These are phyloP conservation scores for Tolypeutes matacus DNA, from an alignment of 2,797 vertebrate genomes.

Conservation along the genomic window DNA sequence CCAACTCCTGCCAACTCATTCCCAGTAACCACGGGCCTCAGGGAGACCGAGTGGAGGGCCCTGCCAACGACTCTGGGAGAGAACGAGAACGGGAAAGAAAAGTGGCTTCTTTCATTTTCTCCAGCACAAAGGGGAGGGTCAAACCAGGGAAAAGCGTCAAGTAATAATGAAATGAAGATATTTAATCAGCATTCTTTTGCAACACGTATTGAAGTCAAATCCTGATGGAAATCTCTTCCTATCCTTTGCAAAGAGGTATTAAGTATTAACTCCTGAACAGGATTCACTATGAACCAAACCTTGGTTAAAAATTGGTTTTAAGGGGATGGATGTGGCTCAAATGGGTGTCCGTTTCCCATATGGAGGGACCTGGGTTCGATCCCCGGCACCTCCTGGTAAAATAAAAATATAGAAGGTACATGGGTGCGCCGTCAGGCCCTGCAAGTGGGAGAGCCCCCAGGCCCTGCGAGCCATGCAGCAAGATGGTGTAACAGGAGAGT, in stretches of 20 bases:
- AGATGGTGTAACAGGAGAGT: no score
- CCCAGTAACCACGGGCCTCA: neutral
- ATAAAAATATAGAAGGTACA: no score
- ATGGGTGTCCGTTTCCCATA: no score
- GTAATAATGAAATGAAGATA: slow-evolving; percentile 43
- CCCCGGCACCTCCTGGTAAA: no score
- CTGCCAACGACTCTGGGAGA: neutral
- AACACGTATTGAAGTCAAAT: slow-evolving; percentile 50
- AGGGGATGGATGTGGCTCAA: neutral
- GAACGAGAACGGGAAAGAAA: no score
- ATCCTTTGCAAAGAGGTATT: slow-evolving; percentile 29
- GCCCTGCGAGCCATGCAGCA: no score
- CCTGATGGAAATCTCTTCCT: slow-evolving; percentile 26
- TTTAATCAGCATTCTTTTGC: slow-evolving; percentile 52
- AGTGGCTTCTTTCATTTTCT: neutral
- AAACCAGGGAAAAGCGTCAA: neutral
- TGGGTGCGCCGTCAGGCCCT: no score
- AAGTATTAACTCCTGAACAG: slow-evolving; percentile 23
- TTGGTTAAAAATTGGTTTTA: neutral
- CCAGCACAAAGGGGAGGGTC: neutral
- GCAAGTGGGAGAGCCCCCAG: no score
- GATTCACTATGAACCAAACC: neutral
- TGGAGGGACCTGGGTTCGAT: no score
- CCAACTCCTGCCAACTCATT: neutral
- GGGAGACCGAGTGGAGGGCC: neutral